A percentile compares a stretch with the other conserved stretches of the same genome.
These are phyloP conservation scores for Kryptopterus vitreolus DNA, from an alignment of 2,797 vertebrate species.

Conservation along the genomic window DNA sequence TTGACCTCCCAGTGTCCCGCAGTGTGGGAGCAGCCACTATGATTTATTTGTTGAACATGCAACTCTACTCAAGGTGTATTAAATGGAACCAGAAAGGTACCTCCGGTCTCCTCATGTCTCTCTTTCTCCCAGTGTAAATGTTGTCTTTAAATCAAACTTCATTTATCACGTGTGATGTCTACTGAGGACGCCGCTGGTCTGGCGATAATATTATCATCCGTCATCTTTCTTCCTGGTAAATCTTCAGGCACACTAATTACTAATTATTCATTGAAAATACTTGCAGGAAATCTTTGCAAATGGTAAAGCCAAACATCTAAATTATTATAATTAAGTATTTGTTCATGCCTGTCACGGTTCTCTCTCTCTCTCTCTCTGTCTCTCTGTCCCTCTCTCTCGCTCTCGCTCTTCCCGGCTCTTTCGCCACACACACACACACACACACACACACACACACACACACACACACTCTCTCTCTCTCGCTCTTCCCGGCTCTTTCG, in stretches of 20 bases:
- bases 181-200: background rate
- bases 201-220: background rate
- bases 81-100: background rate
- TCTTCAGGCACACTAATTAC: background rate
- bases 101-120: background rate
- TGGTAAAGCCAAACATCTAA: conserved; percentile 38
- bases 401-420: too few relatives aligned
- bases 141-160: background rate
- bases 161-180: conserved; percentile 6
- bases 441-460: too few relatives aligned
- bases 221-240: conserved; percentile 1
- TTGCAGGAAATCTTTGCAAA: conserved; percentile 42
- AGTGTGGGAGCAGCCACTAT: conserved; percentile 46
- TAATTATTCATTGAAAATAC: conserved; percentile 1
- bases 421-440: too few relatives aligned
- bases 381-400: too few relatives aligned
- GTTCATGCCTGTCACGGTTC: too few relatives aligned
- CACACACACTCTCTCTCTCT: too few relatives aligned
- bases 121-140: conserved; percentile 2
- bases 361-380: too few relatives aligned
- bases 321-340: conserved; percentile 51
- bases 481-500: too few relatives aligned
- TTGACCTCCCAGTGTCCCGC: conserved; percentile 60
- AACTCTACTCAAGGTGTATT: conserved; percentile 11
- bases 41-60: conserved; percentile 61